Conservation (phyloP, 2,113 vertebrate genomes). For the Oenanthe melanoleuca region DNA sequence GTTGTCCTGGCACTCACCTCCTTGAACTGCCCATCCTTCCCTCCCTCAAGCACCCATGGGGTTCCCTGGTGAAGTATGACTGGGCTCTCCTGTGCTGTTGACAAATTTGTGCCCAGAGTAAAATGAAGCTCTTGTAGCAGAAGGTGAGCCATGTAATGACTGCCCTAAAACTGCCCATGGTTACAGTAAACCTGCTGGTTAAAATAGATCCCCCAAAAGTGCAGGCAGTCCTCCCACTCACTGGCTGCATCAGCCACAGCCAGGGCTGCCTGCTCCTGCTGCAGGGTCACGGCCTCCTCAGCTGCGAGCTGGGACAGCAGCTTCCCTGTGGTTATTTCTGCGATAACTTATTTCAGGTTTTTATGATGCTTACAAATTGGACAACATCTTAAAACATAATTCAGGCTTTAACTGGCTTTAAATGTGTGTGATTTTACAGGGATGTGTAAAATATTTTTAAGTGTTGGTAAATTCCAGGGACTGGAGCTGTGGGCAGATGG, state of each 20-base stretch:
- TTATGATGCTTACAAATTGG: slow-evolving; percentile 65
- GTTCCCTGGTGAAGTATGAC: neutral
- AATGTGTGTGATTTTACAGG: slow-evolving; percentile 45
- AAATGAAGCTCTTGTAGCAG: neutral
- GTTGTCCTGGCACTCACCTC: neutral
- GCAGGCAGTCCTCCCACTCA: neutral
- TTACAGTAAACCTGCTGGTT: neutral
- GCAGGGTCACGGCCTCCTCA: neutral
- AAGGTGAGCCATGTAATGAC: neutral
- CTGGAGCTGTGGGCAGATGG: neutral
- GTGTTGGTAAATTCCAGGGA: slow-evolving; percentile 56
- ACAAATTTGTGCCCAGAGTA: neutral
- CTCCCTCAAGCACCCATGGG: neutral
- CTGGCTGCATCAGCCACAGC: neutral
- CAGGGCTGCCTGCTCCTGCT: neutral
- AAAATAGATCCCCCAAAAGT: neutral
- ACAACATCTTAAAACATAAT: slow-evolving; percentile 49
- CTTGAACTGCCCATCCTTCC: neutral
- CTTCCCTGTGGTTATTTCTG: slow-evolving; percentile 54
- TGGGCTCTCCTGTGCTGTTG: neutral
- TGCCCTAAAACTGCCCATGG: neutral
- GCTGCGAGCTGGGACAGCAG: neutral
- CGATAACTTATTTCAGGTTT: slow-evolving; percentile 61
- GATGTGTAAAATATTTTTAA: slow-evolving; percentile 61
- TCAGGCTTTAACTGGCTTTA: slow-evolving; percentile 57